Evolutionary conservation across 2,888 invertebrate genomes (phyloP).

Genomic region (Megamerina dolium): DNA sequence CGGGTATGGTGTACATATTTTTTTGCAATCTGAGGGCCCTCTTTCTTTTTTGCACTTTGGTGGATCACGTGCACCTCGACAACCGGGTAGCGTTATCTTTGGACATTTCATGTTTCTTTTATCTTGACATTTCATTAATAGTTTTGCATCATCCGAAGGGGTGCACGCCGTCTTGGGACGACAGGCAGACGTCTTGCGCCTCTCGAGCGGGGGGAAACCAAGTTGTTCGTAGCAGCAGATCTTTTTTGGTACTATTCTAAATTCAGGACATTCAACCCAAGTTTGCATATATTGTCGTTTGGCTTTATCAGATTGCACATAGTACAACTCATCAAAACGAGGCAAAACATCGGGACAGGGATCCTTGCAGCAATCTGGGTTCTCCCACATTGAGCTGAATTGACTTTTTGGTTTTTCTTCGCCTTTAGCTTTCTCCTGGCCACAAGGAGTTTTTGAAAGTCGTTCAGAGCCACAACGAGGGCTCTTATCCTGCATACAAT

Average conservation of each 20-base stretch:
- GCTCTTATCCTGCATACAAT: no score
- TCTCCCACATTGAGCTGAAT: conserved; percentile 33
- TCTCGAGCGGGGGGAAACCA: conserved; percentile 20
- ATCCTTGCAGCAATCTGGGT: conserved; percentile 25
- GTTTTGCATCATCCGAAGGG: conserved; percentile 3
- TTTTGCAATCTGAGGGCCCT: conserved; percentile 14
- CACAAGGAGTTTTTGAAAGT: not conserved
- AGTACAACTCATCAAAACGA: conserved; percentile 39
- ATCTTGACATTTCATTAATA: conserved; percentile 14
- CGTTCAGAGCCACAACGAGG: no score
- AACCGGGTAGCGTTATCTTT: conserved; percentile 19
- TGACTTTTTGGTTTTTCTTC: not conserved
- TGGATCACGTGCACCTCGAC: conserved; percentile 17
- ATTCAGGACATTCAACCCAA: conserved; percentile 38
- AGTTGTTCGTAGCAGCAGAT: conserved; percentile 27
- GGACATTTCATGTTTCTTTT: conserved; percentile 19
- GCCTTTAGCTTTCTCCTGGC: not conserved
- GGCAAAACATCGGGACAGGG: conserved; percentile 24
- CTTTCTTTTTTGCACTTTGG: conserved; percentile 20
- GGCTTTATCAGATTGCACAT: conserved; percentile 34
- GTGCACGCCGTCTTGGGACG: conserved; percentile 14
- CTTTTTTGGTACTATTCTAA: conserved; percentile 25
- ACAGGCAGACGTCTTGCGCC: not conserved
- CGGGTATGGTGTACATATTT: conserved; percentile 26
- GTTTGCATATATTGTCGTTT: conserved; percentile 41